Base-by-base conservation (phyloP, 2,113 vertebrate species). In the Engraulis encrasicolus region DNA sequence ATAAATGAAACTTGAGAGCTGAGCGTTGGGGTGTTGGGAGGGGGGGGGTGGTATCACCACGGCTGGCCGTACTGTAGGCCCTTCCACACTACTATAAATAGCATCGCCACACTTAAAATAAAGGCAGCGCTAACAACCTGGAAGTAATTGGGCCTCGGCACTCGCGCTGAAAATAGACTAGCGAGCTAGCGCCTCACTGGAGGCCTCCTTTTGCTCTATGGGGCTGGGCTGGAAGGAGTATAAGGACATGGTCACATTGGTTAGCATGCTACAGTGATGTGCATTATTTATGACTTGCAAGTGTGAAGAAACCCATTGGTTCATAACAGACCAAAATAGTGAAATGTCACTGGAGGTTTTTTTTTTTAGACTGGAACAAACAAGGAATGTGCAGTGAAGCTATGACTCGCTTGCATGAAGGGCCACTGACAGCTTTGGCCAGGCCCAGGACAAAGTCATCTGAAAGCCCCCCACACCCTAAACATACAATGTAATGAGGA, bases 101-200 rank as follows among this genome's bases (percentile, higher is more conserved):
- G 89, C 82, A 90, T 83, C 83, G 81, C 86, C 38, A 84, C 82
- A 78, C 82, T 87, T 89, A 85, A 88, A 91, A 93, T 93, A 93
- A 89, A 93, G 66, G 66, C 27, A 74, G 66, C 66, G 88, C 85
- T 6, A 85, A 87, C 86, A 91, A 86, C 83, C 89, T 85, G 84
- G 89, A 91, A 93, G 91, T 91, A 93, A 91, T 89, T 88, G 91
- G 89, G 89, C 89, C 78, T 85, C 88, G 79, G 91, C 87, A 3
- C 84, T 52, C 78, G 87, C 80, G 88, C 91, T 89, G 87, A n/a
- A 92, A 94, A 94, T 93, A 94, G 93, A 90, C 87, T n/a, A n/a
- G n/a, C n/a, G n/a, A 17, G 81, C 40, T 79, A 80, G 27, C 80
- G 89, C 89, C 91, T 86, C 87, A 89, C 82, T 40, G 90, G 91